Conservation (phyloP, 2,888 invertebrate species). For the Malacosoma neustria region DNA sequence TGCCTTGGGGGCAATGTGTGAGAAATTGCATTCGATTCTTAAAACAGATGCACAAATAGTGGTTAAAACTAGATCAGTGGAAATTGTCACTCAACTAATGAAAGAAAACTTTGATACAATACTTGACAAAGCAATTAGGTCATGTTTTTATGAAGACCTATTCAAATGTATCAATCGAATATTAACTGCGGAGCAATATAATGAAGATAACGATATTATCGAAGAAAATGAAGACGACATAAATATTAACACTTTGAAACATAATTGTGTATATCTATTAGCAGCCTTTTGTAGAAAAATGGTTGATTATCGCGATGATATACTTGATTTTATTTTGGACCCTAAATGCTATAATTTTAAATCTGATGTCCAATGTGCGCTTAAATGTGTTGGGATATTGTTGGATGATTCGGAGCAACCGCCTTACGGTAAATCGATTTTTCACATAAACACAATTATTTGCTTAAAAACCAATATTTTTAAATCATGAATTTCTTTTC, state of each 20-base stretch:
- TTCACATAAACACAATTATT: too few relatives aligned
- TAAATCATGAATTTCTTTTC: constrained; percentile 13
- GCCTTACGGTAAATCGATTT: constrained; percentile 51
- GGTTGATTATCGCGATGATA: constrained; percentile 39
- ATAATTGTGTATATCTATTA: constrained; percentile 39
- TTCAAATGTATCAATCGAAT: constrained; percentile 45
- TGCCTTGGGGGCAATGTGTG: constrained; percentile 28
- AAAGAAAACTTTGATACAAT: constrained; percentile 27
- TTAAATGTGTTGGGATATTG: constrained; percentile 41
- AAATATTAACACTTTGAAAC: constrained; percentile 36
- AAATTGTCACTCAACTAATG: constrained; percentile 31
- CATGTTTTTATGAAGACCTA: constrained; percentile 32
- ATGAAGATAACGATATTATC: constrained; percentile 31
- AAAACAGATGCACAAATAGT: constrained; percentile 26
- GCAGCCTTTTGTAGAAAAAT: constrained; percentile 47
- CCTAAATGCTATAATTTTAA: constrained; percentile 42
- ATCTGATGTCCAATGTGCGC: constrained; percentile 37
- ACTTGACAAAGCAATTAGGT: constrained; percentile 28
- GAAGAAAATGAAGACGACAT: constrained; percentile 43
- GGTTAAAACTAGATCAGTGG: constrained; percentile 31
- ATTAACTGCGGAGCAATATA: constrained; percentile 28
- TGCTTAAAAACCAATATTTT: too few relatives aligned
- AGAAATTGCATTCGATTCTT: constrained; percentile 23
- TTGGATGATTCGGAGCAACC: constrained; percentile 30
- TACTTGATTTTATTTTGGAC: constrained; percentile 47